Conservation (phyloP, 2,888 invertebrate species). For the Mechanitis messenoides region DNA sequence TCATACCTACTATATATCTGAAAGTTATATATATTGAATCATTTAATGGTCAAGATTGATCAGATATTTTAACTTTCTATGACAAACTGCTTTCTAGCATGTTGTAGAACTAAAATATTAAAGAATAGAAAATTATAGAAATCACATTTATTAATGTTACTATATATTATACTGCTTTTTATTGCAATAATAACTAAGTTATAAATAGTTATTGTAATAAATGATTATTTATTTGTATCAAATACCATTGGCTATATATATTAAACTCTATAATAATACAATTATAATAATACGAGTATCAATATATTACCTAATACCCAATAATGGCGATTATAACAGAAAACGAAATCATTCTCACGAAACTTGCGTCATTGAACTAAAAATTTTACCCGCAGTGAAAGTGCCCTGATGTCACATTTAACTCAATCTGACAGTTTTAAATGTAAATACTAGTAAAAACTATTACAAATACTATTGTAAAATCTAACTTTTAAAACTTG, state of each 20-base stretch:
- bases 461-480: not conserved
- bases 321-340: constrained; percentile 25
- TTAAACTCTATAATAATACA: too few relatives aligned
- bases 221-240: too few relatives aligned
- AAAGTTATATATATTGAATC: constrained; percentile 1
- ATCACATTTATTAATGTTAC: not conserved
- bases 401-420: constrained; percentile 42
- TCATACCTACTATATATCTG: not conserved
- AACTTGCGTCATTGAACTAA: constrained; percentile 50
- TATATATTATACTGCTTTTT: not conserved
- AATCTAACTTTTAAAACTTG: not conserved
- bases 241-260: too few relatives aligned
- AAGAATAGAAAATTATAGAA: constrained; percentile 15
- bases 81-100: constrained; percentile 59
- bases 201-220: too few relatives aligned
- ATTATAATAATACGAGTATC: too few relatives aligned
- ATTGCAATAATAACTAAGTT: too few relatives aligned
- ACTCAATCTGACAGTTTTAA: not conserved
- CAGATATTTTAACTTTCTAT: constrained; percentile 58
- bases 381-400: constrained; percentile 61
- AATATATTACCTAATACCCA: not conserved
- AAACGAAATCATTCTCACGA: constrained; percentile 49
- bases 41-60: constrained; percentile 44
- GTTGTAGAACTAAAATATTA: constrained; percentile 38
- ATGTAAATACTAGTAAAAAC: too few relatives aligned